A percentile compares a stretch with the other conserved stretches of the same genome.
Conservation (phyloP, 37 sponge, comb jelly and placozoan species). For the Spongilla lacustris region DNA sequence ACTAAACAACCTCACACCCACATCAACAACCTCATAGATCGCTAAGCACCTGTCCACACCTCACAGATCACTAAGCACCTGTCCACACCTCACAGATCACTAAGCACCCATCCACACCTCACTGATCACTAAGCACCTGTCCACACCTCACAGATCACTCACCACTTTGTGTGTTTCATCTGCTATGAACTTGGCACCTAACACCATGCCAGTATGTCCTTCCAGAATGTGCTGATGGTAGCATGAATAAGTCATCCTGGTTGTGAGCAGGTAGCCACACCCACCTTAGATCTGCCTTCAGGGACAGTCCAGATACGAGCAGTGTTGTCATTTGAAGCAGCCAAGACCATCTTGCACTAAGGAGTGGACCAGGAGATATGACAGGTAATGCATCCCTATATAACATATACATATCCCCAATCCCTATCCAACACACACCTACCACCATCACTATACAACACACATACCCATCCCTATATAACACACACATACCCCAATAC, state of each 20-base stretch:
- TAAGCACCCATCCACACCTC: too few species aligned
- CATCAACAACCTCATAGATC: too few species aligned
- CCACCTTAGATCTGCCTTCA: conserved; percentile 72
- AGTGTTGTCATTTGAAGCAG: conserved; percentile 84
- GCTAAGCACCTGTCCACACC: too few species aligned
- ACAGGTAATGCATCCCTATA: not conserved
- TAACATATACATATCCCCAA: not conserved
- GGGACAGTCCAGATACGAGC: conserved; percentile 80
- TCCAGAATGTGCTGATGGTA: not conserved
- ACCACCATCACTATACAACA: too few species aligned
- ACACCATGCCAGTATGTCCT: not conserved
- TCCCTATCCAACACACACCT: not conserved
- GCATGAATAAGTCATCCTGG: not conserved
- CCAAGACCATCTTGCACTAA: conserved; percentile 77
- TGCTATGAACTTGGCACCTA: not conserved
- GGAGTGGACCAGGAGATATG: not conserved
- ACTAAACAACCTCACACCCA: not conserved
- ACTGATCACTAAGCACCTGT: too few species aligned
- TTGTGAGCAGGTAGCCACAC: not conserved
- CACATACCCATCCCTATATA: too few species aligned
- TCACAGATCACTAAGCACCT: not conserved
- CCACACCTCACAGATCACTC: too few species aligned
- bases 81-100: too few species aligned
- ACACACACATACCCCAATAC: too few species aligned
- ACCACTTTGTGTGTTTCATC: not conserved